Percentiles rank a stretch among this genome's conserved stretches.
phyloP scores from a whole-genome alignment of 2,113 vertebrate species.

The Grus americana region DNA sequence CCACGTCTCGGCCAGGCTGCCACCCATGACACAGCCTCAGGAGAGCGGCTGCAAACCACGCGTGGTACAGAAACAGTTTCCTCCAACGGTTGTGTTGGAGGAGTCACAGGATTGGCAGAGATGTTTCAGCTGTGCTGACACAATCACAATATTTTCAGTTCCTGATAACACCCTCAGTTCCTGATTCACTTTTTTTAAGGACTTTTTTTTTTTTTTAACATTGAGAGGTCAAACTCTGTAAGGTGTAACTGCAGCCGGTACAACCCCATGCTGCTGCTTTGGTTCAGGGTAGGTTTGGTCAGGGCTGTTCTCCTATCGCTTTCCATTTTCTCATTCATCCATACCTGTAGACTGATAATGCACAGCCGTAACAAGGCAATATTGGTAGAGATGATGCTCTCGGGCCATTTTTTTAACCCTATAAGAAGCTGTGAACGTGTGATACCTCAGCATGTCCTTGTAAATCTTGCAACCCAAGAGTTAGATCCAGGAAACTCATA shows the following conservation, averaged over 20 bases:
- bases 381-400: background rate
- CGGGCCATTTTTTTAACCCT: background rate
- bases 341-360: background rate
- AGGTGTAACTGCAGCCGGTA: background rate
- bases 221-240: background rate
- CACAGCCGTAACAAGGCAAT: background rate
- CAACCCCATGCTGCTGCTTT: fast-evolving
- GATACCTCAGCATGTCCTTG: background rate
- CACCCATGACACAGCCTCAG: fast-evolving
- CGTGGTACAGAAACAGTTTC: background rate
- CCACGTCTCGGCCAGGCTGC: background rate
- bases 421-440: background rate
- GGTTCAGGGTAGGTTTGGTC: background rate
- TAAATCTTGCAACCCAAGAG: background rate
- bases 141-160: background rate
- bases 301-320: background rate
- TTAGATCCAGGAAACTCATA: background rate
- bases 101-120: background rate
- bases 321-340: background rate
- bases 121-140: background rate
- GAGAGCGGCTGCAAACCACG: background rate
- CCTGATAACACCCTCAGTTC: background rate
- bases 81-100: fast-evolving
- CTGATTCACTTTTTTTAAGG: background rate
- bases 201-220: background rate